Base-by-base conservation (phyloP, 1,140 invertebrate genomes). In the Drosophila carrolli region DNA sequence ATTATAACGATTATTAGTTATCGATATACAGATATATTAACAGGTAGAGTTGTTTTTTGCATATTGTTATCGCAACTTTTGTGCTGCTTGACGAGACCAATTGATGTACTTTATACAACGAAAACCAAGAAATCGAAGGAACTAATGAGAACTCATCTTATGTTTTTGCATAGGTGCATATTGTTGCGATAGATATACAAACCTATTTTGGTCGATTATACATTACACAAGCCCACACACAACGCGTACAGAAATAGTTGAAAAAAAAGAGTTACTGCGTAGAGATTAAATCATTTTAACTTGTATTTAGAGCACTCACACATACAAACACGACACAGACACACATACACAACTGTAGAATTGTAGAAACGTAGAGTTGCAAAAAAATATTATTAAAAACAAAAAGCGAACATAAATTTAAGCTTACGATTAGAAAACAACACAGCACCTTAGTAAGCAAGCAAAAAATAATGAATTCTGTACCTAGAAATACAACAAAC, bases 61-160 rank as follows among this genome's bases (percentile, higher is more conserved):
- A 76, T 78, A 86, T 86, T 89, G 83, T 88, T 88, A 88, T 83
- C 76, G 83, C 83, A 88, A 88, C 83, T 88, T 86, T 86, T 86
- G 83, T 88, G 83, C 83, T 88, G 82, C 84, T 88, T 88, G 84
- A 88, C 84, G 83, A 86, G 82, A 88, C 83, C 83, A 88, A 88
- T 88, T 88, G 83, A 88, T 88, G 83, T 88, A 88, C 80, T 88
- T 88, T 88, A 88, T 88, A 88, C 83, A 88, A 88, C 79, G 79
- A 86, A 84, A 44, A 68, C 41, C 50, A 63, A 51, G 43, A 53
- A 74, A 77, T 19, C 54, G 54, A 47, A 47, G 46, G 61, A 66
- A 65, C 43, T 43, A 68, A 67, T 66, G 63, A 75, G 60, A 82
- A 78, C 63, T 72, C 71, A 80, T 88, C 80, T 89, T 88, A 89